phyloP scores from a whole-genome alignment of 2,113 vertebrate genomes.

The Tursiops truncatus region DNA sequence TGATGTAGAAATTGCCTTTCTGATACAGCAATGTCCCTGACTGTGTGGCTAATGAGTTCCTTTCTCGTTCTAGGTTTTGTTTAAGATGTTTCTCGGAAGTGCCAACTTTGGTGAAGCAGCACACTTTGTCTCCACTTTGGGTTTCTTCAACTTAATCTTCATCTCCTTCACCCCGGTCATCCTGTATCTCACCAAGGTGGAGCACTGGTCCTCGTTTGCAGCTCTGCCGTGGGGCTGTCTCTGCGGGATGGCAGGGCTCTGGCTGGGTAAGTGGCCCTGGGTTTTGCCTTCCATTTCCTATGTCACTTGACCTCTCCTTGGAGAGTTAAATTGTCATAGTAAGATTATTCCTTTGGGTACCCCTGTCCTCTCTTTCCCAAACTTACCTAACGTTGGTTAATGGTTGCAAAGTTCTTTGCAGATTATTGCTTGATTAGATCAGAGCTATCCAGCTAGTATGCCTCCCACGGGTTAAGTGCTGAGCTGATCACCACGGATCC shows the following conservation, averaged over 20 bases:
- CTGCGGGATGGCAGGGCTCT: constrained; percentile 96
- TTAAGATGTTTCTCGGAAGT: constrained; percentile 99
- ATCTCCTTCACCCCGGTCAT: constrained; percentile 96
- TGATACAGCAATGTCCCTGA: not conserved
- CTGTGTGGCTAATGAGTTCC: not conserved
- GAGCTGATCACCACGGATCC: not conserved
- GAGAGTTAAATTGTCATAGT: not conserved
- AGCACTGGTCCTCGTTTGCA: constrained; percentile 96
- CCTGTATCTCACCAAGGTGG: constrained; percentile 96
- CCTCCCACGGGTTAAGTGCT: not conserved
- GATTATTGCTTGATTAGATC: not conserved
- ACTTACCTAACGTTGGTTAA: not conserved
- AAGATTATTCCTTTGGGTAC: not conserved
- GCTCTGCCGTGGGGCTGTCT: constrained; percentile 97
- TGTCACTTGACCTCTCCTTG: not conserved
- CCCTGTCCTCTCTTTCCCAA: not conserved
- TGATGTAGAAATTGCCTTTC: not conserved
- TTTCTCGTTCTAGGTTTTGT: constrained; percentile 90
- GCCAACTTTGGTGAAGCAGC: constrained; percentile 96
- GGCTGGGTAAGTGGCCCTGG: constrained; percentile 89
- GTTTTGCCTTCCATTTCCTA: not conserved
- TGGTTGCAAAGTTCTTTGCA: not conserved
- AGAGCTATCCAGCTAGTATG: not conserved
- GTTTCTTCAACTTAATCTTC: constrained; percentile 98
- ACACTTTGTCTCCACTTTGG: constrained; percentile 97